phyloP scores from a whole-genome alignment of 2,888 invertebrate genomes.

The Agrilus cyanescens region DNA sequence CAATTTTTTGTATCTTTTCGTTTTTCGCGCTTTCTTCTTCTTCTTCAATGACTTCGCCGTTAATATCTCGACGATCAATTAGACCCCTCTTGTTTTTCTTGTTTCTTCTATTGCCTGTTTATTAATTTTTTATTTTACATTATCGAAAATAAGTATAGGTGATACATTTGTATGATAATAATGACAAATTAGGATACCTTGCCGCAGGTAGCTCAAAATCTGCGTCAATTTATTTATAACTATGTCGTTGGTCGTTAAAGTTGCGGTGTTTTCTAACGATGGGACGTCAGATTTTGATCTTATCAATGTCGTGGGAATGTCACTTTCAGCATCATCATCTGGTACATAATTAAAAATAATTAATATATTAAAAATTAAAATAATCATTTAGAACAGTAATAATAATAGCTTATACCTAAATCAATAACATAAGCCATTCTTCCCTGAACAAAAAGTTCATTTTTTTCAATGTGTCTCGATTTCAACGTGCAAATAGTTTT shows the following conservation, averaged over 20 bases:
- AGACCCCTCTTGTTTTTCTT: constrained; percentile 59
- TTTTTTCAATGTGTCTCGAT: constrained; percentile 63
- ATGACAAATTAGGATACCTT: constrained; percentile 77
- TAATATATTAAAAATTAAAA: too few relatives aligned
- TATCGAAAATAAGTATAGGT: not conserved
- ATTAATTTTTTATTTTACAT: not conserved
- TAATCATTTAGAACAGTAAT: constrained; percentile 45
- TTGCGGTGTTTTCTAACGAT: constrained; percentile 50
- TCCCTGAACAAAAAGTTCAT: constrained; percentile 87
- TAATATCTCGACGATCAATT: constrained; percentile 96
- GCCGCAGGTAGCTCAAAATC: constrained; percentile 87
- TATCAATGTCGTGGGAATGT: constrained; percentile 92
- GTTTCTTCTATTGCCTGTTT: constrained; percentile 38
- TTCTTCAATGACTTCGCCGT: constrained; percentile 64
- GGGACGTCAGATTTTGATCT: constrained; percentile 82
- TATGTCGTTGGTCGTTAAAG: constrained; percentile 66
- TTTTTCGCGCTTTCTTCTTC: constrained; percentile 17
- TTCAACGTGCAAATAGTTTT: constrained; percentile 55
- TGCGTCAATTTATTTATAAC: constrained; percentile 96
- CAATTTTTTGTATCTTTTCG: constrained; percentile 19
- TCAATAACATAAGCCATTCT: constrained; percentile 99
- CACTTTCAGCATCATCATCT: constrained; percentile 73
- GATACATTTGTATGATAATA: constrained; percentile 46
- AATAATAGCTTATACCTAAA: constrained; percentile 34
- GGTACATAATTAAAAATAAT: constrained; percentile 40